phyloP scores from a whole-genome alignment of 2,797 vertebrate species.

The Sebastes baramenuke region DNA sequence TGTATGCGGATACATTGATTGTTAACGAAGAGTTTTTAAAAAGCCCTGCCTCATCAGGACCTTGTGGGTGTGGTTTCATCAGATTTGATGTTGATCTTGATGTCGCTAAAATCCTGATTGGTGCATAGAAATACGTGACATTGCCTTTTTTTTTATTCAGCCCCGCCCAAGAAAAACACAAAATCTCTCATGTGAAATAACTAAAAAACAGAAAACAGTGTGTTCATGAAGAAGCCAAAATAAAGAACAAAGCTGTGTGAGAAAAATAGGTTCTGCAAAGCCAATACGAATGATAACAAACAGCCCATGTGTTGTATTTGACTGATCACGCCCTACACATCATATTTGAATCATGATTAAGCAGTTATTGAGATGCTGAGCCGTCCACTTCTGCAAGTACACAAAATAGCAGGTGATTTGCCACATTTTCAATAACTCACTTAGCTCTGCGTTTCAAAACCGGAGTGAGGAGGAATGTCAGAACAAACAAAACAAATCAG shows the following conservation, averaged over 20 bases:
- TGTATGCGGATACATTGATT: no score
- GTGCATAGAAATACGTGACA: not conserved
- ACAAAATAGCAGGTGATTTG: slow-evolving; percentile 33
- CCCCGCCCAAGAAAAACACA: not conserved
- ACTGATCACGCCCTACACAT: slow-evolving; percentile 11
- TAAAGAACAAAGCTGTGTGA: not conserved
- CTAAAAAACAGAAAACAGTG: not conserved
- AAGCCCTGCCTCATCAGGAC: not conserved
- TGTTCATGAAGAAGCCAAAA: not conserved
- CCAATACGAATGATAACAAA: not conserved
- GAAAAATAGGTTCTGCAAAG: not conserved
- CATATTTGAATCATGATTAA: slow-evolving; percentile 32
- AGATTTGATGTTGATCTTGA: not conserved
- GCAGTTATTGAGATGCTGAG: slow-evolving; percentile 11
- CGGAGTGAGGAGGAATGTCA: slow-evolving; percentile 47
- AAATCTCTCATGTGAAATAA: not conserved
- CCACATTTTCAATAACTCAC: slow-evolving; percentile 49
- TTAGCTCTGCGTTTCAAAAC: slow-evolving; percentile 52
- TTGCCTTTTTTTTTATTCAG: not conserved
- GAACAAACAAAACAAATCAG: slow-evolving; percentile 75
- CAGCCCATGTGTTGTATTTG: slow-evolving; percentile 1
- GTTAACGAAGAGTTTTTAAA: not conserved
- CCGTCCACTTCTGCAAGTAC: slow-evolving; percentile 19
- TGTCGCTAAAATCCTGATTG: slow-evolving; percentile 2
- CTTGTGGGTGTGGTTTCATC: not conserved